Evolutionary conservation across 2,888 invertebrate species (phyloP).

Genomic region (Acronicta leporina): DNA sequence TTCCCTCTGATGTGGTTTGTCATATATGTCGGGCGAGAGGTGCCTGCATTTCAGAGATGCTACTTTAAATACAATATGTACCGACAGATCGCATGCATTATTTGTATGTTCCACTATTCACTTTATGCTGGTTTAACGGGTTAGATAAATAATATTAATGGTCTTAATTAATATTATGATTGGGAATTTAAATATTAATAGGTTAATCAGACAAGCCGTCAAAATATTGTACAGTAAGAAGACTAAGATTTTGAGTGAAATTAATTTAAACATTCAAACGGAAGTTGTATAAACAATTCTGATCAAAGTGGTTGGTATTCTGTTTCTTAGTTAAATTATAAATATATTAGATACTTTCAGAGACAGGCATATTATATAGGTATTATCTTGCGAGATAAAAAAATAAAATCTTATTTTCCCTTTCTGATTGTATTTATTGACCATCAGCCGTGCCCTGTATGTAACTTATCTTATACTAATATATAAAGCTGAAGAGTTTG

Average conservation of each 20-base stretch:
- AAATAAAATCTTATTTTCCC: conserved; percentile 13
- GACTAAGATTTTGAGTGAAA: not conserved
- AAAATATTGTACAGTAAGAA: not conserved
- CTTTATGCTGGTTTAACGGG: conserved; percentile 1
- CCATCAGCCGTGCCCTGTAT: conserved; percentile 41
- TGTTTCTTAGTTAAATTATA: no score
- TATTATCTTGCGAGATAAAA: no score
- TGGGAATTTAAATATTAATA: not conserved
- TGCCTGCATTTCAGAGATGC: conserved; percentile 3
- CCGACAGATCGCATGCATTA: conserved; percentile 9
- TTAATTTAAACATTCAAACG: not conserved
- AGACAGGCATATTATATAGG: no score
- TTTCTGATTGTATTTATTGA: conserved; percentile 38
- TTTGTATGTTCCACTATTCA: not conserved
- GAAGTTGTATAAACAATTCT: no score
- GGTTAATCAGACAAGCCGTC: not conserved
- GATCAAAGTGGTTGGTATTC: no score
- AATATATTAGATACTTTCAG: no score
- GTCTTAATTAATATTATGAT: not conserved
- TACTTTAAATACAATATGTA: not conserved
- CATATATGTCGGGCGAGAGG: conserved; percentile 10
- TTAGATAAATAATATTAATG: not conserved
- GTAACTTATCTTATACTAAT: conserved; percentile 55
- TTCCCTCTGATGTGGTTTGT: conserved; percentile 30
- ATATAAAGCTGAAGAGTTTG: no score